Conservation (phyloP, 2,797 vertebrate genomes). For the Acanthurus tractus region DNA sequence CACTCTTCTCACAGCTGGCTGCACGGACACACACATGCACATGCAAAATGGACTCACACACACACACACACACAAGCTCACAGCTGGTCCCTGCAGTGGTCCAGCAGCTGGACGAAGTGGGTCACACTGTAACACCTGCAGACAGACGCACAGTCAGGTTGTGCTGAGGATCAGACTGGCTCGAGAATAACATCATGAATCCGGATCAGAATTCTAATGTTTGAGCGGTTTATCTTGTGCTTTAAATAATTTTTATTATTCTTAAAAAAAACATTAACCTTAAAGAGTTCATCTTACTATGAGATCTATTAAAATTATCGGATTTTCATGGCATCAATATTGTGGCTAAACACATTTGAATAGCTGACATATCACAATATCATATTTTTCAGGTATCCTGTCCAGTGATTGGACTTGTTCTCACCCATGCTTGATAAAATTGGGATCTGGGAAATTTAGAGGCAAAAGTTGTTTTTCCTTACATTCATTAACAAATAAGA, state of each 20-base stretch:
- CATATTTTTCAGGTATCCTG: background rate
- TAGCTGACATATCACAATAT: background rate
- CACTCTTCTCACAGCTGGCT: slow-evolving; percentile 66
- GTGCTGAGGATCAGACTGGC: background rate
- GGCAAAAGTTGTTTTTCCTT: background rate
- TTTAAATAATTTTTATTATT: slow-evolving; percentile 20
- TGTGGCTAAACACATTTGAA: background rate
- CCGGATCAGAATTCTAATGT: slow-evolving; percentile 11
- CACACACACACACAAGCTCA: slow-evolving; percentile 42
- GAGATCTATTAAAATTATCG: background rate
- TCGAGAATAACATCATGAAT: slow-evolving; percentile 4
- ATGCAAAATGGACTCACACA: slow-evolving; percentile 12
- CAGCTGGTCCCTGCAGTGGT: slow-evolving; percentile 58
- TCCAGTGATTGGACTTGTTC: too few species aligned
- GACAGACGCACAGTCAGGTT: background rate
- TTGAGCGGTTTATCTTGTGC: slow-evolving; percentile 17
- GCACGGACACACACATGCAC: slow-evolving; percentile 33
- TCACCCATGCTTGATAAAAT: too few species aligned
- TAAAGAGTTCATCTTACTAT: background rate
- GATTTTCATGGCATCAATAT: background rate
- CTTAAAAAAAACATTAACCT: slow-evolving; percentile 5
- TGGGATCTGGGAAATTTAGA: too few species aligned
- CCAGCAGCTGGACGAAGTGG: slow-evolving; percentile 63
- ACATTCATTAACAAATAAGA: background rate
- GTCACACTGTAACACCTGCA: slow-evolving; percentile 68